phyloP scores from a whole-genome alignment of 2,888 invertebrate genomes.

The Eustalomyia histrio region DNA sequence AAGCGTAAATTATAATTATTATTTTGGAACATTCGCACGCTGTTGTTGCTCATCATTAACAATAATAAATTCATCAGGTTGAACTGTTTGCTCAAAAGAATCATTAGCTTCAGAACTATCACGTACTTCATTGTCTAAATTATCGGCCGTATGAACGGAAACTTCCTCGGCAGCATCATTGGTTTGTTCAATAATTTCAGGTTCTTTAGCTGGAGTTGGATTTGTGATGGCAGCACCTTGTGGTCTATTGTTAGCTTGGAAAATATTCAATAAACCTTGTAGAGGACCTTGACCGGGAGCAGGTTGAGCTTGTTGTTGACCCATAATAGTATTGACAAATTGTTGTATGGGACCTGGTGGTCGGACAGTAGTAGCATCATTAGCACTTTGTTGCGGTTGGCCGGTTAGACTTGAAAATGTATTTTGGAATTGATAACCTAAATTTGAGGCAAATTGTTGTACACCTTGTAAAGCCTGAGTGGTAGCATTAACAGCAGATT shows the following conservation, averaged over 20 bases:
- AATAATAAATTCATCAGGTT: conserved; percentile 75
- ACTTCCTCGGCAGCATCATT: conserved; percentile 60
- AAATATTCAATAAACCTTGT: conserved; percentile 75
- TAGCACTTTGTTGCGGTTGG: conserved; percentile 63
- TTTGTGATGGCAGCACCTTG: conserved; percentile 64
- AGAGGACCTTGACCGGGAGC: conserved; percentile 71
- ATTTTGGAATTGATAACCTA: conserved; percentile 74
- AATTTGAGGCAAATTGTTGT: conserved; percentile 73
- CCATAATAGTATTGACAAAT: conserved; percentile 74
- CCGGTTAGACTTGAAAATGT: conserved; percentile 72
- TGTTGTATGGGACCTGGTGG: conserved; percentile 76
- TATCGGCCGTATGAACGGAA: conserved; percentile 64
- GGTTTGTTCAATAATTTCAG: conserved; percentile 1
- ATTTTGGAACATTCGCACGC: neutral
- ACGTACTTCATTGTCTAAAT: conserved; percentile 71
- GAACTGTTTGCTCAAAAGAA: conserved; percentile 73
- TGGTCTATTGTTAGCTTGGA: conserved; percentile 76
- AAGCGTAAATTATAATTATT: neutral
- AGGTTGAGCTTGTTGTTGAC: conserved; percentile 69
- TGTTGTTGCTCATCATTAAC: conserved; percentile 71
- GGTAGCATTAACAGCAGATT: conserved; percentile 72
- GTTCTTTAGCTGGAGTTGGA: conserved; percentile 33
- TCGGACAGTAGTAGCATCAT: conserved; percentile 71
- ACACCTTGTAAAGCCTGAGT: conserved; percentile 75
- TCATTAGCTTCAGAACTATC: conserved; percentile 73